These are phyloP conservation scores for Lota lota DNA, from an alignment of 2,113 vertebrate genomes.

Conservation along the genomic window DNA sequence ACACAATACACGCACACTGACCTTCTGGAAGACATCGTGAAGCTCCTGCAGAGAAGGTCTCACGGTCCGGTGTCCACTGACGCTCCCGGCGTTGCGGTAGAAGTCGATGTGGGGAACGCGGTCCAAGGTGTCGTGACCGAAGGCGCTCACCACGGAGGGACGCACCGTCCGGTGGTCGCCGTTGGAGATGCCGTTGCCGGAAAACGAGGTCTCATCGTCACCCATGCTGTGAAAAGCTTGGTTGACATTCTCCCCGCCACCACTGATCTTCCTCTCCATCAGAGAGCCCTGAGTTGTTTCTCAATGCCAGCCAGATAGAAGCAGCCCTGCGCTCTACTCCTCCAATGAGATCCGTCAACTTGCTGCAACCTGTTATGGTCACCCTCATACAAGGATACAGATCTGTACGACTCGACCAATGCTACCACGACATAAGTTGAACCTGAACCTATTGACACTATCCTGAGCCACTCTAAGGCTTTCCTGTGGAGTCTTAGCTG, in stretches of 20 bases:
- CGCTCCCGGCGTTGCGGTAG: constrained; percentile 89
- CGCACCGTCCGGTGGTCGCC: constrained; percentile 72
- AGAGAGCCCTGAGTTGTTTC: constrained; percentile 16
- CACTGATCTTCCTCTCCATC: constrained; percentile 62
- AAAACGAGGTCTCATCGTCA: constrained; percentile 82
- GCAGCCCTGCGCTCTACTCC: constrained; percentile 34
- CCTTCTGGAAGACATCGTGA: constrained; percentile 91
- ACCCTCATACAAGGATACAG: constrained; percentile 3
- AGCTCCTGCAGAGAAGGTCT: constrained; percentile 93
- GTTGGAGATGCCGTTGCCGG: constrained; percentile 67
- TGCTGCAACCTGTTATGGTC: constrained; percentile 7
- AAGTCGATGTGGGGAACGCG: constrained; percentile 90
- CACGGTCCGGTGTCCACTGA: constrained; percentile 85
- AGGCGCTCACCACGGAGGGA: constrained; percentile 82
- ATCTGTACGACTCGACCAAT: too few relatives aligned
- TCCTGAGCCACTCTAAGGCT: constrained; percentile 8
- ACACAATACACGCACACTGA: constrained; percentile 60
- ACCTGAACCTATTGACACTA: too few relatives aligned
- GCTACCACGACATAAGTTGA: too few relatives aligned
- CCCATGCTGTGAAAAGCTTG: constrained; percentile 54
- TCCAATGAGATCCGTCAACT: constrained; percentile 20
- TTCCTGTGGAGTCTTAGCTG: constrained; percentile 24
- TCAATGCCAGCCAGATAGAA: constrained; percentile 31
- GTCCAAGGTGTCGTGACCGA: constrained; percentile 94
- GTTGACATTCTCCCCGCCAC: constrained; percentile 57